phyloP scores from a whole-genome alignment of 1,140 invertebrate genomes.

The Hypothenemus hampei region DNA sequence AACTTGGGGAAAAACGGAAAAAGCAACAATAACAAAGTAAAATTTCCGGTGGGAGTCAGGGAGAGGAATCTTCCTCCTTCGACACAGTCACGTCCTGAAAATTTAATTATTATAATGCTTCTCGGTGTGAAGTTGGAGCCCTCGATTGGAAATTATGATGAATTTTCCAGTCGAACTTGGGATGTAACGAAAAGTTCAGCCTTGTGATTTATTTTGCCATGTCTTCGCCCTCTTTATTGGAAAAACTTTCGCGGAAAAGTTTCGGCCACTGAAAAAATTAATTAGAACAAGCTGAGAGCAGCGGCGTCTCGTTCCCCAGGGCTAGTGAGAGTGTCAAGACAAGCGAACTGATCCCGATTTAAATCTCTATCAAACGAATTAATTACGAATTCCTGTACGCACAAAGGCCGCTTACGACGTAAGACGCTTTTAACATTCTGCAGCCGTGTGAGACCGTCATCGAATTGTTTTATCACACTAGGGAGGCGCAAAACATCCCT shows the following conservation, averaged over 20 bases:
- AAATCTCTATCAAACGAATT: too few species aligned
- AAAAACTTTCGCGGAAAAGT: neutral
- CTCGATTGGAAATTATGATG: constrained; percentile 7
- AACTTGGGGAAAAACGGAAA: too few species aligned
- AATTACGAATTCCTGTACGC: too few species aligned
- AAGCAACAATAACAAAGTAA: constrained; percentile 1
- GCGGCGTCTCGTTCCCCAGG: too few species aligned
- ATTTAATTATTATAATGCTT: constrained; percentile 5
- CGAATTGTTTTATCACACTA: too few species aligned
- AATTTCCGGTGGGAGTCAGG: neutral
- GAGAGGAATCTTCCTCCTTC: too few species aligned
- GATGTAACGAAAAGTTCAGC: constrained; percentile 6
- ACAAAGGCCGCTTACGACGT: too few species aligned
- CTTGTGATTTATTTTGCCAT: constrained; percentile 1
- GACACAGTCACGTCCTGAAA: neutral
- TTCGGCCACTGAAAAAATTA: constrained; percentile 1
- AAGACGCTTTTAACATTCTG: too few species aligned
- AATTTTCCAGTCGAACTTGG: constrained; percentile 6
- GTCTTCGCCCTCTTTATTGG: constrained; percentile 2
- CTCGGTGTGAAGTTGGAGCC: constrained; percentile 4
- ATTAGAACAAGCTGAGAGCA: neutral
- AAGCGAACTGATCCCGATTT: too few species aligned
- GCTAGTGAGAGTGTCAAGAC: too few species aligned
- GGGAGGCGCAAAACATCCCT: too few species aligned
- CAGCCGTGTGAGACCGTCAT: too few species aligned